Evolutionary conservation across 2,797 vertebrate genomes (phyloP).

Genomic region (Ciconia nigra): DNA sequence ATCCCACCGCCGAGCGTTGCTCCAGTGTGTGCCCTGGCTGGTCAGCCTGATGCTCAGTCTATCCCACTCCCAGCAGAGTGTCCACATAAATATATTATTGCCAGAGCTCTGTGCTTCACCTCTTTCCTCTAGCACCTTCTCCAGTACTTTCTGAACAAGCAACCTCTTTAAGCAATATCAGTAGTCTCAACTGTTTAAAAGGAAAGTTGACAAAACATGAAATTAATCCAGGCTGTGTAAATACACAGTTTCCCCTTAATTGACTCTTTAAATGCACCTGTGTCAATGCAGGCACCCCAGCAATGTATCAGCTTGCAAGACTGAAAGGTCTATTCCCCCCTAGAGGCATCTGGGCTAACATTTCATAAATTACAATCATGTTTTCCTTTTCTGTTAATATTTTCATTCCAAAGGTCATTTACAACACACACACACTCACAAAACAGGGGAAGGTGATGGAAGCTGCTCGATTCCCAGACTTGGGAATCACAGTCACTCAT

Average conservation of each 20-base stretch:
- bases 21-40: neutral
- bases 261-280: constrained; percentile 58
- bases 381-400: constrained; percentile 66
- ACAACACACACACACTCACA: neutral
- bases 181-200: neutral
- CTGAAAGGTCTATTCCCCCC: constrained; percentile 41
- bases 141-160: neutral
- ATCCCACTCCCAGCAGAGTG: neutral
- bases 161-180: neutral
- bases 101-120: neutral
- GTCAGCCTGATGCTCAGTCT: neutral
- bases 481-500: neutral
- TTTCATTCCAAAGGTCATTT: constrained; percentile 71
- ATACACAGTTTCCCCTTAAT: constrained; percentile 44
- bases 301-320: neutral
- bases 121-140: neutral
- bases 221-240: constrained; percentile 29
- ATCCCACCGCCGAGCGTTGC: neutral
- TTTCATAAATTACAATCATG: constrained; percentile 65
- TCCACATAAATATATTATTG: neutral
- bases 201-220: neutral
- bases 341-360: constrained; percentile 39
- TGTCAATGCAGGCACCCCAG: constrained; percentile 9
- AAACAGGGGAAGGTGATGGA: neutral
- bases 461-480: neutral